These are phyloP conservation scores for Nematolebias whitei DNA, from an alignment of 2,113 vertebrate species.

Conservation along the genomic window DNA sequence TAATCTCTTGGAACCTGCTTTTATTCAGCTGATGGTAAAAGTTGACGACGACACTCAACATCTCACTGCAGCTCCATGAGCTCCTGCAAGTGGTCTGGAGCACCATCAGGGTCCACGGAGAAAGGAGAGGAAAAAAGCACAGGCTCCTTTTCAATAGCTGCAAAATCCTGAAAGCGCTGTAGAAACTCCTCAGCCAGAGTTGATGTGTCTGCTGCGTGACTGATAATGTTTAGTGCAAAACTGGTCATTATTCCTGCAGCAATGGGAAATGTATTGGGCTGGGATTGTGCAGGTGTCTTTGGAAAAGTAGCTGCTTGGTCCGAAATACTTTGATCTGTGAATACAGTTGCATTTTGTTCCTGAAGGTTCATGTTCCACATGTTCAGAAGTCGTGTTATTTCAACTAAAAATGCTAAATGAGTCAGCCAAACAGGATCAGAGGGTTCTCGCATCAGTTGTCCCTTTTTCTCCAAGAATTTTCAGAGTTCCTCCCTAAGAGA, in stretches of 20 bases:
- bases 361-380: not conserved
- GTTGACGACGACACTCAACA: too few species aligned
- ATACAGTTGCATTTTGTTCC: not conserved
- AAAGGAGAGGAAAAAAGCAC: too few species aligned
- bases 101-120: too few species aligned
- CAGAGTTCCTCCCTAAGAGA: conserved; percentile 16
- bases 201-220: too few species aligned
- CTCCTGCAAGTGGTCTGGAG: too few species aligned
- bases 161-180: too few species aligned
- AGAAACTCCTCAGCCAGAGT: too few species aligned
- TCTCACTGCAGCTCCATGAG: too few species aligned
- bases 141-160: not conserved
- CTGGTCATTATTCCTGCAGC: not conserved
- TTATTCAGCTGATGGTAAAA: too few species aligned
- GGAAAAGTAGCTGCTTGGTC: not conserved
- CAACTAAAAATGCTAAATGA: not conserved
- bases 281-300: not conserved
- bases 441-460: not conserved
- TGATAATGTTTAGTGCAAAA: not conserved
- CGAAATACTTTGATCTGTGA: too few species aligned
- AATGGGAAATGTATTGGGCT: not conserved
- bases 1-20: too few species aligned
- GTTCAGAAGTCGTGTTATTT: not conserved
- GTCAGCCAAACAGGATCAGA: not conserved
- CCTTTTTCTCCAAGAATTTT: not conserved